phyloP scores from a whole-genome alignment of 35 echinoderm and acorn worm genomes.

The Acanthaster planci region DNA sequence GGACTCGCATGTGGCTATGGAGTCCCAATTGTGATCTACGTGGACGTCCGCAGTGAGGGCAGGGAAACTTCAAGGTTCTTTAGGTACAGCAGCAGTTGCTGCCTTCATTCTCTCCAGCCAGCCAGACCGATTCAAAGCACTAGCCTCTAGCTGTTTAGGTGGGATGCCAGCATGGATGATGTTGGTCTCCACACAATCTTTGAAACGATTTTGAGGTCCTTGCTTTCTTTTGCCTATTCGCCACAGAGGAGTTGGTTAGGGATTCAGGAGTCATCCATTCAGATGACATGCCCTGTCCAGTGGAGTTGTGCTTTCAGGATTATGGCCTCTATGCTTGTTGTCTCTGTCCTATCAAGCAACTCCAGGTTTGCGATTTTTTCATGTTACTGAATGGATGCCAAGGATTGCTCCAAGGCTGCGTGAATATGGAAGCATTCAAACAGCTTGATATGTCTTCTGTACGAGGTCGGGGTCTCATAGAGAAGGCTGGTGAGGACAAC shows the following conservation, averaged over 20 bases:
- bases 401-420: conserved; percentile 31
- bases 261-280: neutral
- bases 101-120: too few species aligned
- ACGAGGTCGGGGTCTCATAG: conserved; percentile 51
- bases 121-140: too few species aligned
- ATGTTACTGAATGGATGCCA: neutral
- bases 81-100: too few species aligned
- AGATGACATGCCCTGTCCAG: neutral
- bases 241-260: neutral
- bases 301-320: neutral
- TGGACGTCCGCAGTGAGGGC: too few species aligned
- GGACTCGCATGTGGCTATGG: too few species aligned
- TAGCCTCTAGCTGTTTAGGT: too few species aligned
- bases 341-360: neutral
- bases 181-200: too few species aligned
- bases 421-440: conserved; percentile 51
- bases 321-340: neutral
- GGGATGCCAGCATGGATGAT: too few species aligned
- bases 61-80: too few species aligned
- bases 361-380: neutral
- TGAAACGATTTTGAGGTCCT: neutral
- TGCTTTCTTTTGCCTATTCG: neutral
- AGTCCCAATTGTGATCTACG: too few species aligned
- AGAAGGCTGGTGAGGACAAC: conserved; percentile 49
- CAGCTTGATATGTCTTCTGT: conserved; percentile 21